phyloP scores from a whole-genome alignment of 2,113 vertebrate species.

The Pycnonotus jocosus region DNA sequence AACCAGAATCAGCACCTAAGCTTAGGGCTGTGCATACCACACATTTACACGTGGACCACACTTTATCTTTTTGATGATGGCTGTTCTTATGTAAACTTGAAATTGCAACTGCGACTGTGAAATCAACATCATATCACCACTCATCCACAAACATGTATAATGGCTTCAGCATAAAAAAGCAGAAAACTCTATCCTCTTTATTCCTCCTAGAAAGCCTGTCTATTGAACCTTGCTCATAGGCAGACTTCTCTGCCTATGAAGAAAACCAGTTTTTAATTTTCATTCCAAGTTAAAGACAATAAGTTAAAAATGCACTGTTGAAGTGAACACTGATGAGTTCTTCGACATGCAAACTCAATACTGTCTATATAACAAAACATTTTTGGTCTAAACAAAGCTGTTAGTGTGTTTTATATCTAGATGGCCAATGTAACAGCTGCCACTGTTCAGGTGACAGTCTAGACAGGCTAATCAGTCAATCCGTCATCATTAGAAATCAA shows the following conservation, averaged over 20 bases:
- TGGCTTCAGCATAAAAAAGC: neutral
- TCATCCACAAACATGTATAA: neutral
- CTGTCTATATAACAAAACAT: neutral
- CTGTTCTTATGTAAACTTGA: neutral
- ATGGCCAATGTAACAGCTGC: neutral
- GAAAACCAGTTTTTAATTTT: neutral
- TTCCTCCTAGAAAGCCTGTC: neutral
- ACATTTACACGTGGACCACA: accelerated
- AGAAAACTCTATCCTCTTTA: accelerated
- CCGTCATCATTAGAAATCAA: neutral
- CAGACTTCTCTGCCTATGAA: neutral
- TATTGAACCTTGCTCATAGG: neutral
- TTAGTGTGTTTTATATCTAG: neutral
- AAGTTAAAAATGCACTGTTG: neutral
- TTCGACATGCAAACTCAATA: neutral
- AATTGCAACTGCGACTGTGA: neutral
- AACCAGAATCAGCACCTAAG: neutral
- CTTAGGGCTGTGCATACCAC: neutral
- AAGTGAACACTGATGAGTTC: neutral
- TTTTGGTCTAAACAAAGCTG: neutral
- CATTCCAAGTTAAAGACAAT: neutral
- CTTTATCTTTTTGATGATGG: neutral
- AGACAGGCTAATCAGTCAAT: neutral
- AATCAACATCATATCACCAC: neutral
- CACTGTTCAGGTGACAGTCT: neutral